phyloP scores from a whole-genome alignment of 2,113 vertebrate genomes.

The Ptilonorhynchus violaceus region DNA sequence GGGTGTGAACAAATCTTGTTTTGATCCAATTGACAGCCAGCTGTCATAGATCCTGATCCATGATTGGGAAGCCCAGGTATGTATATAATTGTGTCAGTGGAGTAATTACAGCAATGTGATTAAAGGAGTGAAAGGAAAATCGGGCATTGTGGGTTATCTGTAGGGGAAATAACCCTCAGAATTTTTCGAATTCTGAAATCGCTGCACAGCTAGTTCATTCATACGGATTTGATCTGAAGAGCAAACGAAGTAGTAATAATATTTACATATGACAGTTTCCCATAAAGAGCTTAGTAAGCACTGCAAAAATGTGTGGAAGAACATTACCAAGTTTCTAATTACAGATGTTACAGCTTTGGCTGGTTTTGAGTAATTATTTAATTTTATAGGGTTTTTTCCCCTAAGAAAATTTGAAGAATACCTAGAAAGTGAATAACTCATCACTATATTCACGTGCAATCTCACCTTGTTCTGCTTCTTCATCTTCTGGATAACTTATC shows the following conservation, averaged over 20 bases:
- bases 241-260: not conserved
- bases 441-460: not conserved
- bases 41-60: not conserved
- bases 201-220: not conserved
- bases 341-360: not conserved
- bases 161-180: not conserved
- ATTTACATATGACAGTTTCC: not conserved
- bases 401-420: not conserved
- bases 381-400: not conserved
- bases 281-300: not conserved
- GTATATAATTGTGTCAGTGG: not conserved
- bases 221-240: not conserved
- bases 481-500: not conserved
- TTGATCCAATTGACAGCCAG: not conserved
- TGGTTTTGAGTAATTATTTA: not conserved
- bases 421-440: not conserved
- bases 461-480: not conserved
- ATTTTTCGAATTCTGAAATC: not conserved
- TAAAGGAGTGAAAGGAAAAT: not conserved
- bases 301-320: not conserved
- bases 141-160: accelerated
- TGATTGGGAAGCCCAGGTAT: not conserved
- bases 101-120: not conserved
- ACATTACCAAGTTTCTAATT: not conserved
- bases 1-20: not conserved